Conservation (phyloP, 2,888 invertebrate genomes). For the Mactromeris polynyma region DNA sequence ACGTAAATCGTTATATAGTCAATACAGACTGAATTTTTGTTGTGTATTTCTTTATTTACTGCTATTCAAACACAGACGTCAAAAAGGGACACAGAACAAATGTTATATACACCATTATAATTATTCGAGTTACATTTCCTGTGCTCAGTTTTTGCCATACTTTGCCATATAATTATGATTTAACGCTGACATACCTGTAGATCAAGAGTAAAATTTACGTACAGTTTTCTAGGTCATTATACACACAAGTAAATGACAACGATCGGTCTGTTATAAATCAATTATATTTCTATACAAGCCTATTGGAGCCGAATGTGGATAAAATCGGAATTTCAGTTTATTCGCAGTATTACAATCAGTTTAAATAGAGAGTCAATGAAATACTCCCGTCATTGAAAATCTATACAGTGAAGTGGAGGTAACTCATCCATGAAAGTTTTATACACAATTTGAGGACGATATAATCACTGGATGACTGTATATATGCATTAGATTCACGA, state of each 20-base stretch:
- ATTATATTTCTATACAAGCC: neutral
- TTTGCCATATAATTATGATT: no score
- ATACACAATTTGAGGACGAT: slow-evolving; percentile 16
- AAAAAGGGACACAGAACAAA: no score
- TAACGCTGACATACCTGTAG: neutral
- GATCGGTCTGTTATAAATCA: neutral
- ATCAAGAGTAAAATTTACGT: neutral
- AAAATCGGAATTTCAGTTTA: neutral
- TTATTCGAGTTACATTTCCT: no score
- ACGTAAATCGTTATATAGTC: no score
- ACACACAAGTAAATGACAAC: neutral
- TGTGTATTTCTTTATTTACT: no score
- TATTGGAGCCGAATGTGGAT: neutral
- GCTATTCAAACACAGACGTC: no score
- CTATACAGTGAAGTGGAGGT: slow-evolving; percentile 20
- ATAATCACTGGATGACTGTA: slow-evolving; percentile 27
- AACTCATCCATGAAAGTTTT: slow-evolving; percentile 26
- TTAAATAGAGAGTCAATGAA: slow-evolving; percentile 8
- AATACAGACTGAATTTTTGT: no score
- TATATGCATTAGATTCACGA: slow-evolving; percentile 28
- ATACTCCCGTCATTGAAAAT: slow-evolving; percentile 19
- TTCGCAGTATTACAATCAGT: neutral
- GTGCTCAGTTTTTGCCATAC: no score
- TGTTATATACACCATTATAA: no score
- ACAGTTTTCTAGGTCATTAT: neutral